Base-by-base conservation (phyloP, 2,797 vertebrate species). In the Phalloptychus januarius region DNA sequence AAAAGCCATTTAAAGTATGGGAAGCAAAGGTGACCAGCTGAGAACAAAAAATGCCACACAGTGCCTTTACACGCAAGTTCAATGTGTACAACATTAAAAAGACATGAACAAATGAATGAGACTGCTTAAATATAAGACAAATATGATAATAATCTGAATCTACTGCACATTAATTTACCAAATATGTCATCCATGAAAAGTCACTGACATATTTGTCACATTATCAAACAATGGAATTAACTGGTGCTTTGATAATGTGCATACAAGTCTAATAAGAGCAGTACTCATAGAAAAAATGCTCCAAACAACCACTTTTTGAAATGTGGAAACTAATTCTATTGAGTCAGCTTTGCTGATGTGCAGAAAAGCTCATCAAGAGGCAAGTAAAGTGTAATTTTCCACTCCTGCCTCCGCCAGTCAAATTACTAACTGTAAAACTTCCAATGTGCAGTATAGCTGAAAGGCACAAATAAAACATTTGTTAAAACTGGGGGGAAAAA, bases 331-430 rank as follows among this genome's bases (percentile, higher is more conserved):
- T 52, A 63, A 71, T 83, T 79, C 74, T 71, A 77, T 83, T 78
- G 38, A 38, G 78, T 81, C 40, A 10, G 83, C 67, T 44, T 72
- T 46, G n/a, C 79, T 83, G 58, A 79, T 79, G 56, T 73, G 56
- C 73, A 82, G 79, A 75, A 82, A 78, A 42, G 77, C 79, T 69
- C 45, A 80, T 85, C 80, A 81, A 74, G 81, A 71, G 63, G 81
- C 80, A 83, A 90, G 83, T 85, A 85, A 88, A 87, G 72, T 40
- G 76, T 80, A 83, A 83, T 90, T 90, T 91, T 88, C 89, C 86
- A 83, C 73, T 85, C 72, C 76, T 81, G 79, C 78, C 65, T 80
- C 61, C 83, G 72, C 82, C 83, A 83, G 82, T 90, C 80, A 79
- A 85, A 90, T 86, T 87, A 88, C 78, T 78, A 85, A 86, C 84